Conservation (phyloP, 2,797 vertebrate genomes). For the Microchirus variegatus region DNA sequence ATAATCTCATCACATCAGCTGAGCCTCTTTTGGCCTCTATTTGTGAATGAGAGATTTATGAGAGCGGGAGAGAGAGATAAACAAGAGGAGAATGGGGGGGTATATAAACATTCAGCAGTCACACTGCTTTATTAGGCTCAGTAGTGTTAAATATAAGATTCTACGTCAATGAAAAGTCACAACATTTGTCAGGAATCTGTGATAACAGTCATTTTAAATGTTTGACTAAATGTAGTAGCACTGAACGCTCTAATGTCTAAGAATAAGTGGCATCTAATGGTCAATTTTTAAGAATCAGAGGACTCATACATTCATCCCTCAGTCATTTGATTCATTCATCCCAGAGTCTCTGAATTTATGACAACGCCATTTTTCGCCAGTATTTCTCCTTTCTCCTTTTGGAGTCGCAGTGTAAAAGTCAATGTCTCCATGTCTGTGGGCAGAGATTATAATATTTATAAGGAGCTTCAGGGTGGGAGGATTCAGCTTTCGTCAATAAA, state of each 20-base stretch:
- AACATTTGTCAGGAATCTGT: neutral
- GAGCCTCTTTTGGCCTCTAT: slow-evolving; percentile 82
- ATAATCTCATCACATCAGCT: slow-evolving; percentile 79
- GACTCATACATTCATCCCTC: too few relatives aligned
- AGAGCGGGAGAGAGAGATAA: slow-evolving; percentile 45
- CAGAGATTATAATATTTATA: too few relatives aligned
- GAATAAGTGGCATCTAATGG: too few relatives aligned
- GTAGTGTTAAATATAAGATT: neutral
- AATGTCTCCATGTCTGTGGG: too few relatives aligned
- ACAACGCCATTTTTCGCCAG: too few relatives aligned
- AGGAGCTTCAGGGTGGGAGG: too few relatives aligned
- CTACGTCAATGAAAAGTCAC: neutral
- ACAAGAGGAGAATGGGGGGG: slow-evolving; percentile 33
- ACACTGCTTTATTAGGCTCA: slow-evolving; percentile 25
- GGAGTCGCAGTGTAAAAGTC: too few relatives aligned
- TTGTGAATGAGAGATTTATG: slow-evolving; percentile 81
- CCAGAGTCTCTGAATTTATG: too few relatives aligned
- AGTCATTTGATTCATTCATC: too few relatives aligned
- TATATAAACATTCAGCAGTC: slow-evolving; percentile 17
- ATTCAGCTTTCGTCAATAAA: too few relatives aligned
- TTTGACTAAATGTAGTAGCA: neutral
- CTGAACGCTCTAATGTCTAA: neutral
- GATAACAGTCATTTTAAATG: slow-evolving; percentile 2
- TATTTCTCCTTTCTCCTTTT: too few relatives aligned
- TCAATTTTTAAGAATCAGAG: too few relatives aligned